Evolutionary conservation across 1,140 invertebrate species (phyloP).

Genomic region (Tribolium castaneum): DNA sequence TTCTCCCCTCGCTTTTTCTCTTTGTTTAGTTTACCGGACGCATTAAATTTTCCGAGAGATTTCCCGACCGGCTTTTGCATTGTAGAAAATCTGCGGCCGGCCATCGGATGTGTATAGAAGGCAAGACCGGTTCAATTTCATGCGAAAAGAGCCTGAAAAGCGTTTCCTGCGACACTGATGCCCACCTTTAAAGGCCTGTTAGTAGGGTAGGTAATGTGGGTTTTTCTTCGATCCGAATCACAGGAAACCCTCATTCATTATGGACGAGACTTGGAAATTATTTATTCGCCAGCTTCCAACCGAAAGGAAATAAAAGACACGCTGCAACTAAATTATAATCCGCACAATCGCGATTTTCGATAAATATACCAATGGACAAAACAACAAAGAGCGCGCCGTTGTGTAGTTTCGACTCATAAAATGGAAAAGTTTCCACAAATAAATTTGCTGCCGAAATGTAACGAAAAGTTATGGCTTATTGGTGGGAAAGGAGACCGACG

Average conservation of each 20-base stretch:
- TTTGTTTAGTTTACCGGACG: not conserved
- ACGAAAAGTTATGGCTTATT: not conserved
- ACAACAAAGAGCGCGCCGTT: not conserved
- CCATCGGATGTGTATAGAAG: constrained; percentile 1
- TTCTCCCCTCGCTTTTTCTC: not conserved
- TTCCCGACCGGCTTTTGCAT: not conserved
- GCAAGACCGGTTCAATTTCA: constrained; percentile 14
- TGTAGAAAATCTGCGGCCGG: not conserved
- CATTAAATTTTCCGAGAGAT: not conserved
- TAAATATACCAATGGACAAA: not conserved
- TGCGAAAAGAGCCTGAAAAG: constrained; percentile 1
- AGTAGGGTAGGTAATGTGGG: constrained; percentile 22
- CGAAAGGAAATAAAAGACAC: not conserved
- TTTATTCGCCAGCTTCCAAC: not conserved
- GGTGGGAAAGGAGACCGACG: not conserved
- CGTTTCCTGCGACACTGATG: constrained; percentile 23
- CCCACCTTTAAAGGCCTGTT: constrained; percentile 19
- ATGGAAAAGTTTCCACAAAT: not conserved
- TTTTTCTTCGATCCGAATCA: constrained; percentile 25
- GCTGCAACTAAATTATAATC: no score
- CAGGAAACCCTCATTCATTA: constrained; percentile 22
- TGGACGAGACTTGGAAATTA: constrained; percentile 8
- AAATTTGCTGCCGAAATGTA: not conserved
- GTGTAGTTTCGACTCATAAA: not conserved
- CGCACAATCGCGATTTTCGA: not conserved